These are phyloP conservation scores for Martes flavigula DNA, from an alignment of 2,797 vertebrate genomes.

Conservation along the genomic window DNA sequence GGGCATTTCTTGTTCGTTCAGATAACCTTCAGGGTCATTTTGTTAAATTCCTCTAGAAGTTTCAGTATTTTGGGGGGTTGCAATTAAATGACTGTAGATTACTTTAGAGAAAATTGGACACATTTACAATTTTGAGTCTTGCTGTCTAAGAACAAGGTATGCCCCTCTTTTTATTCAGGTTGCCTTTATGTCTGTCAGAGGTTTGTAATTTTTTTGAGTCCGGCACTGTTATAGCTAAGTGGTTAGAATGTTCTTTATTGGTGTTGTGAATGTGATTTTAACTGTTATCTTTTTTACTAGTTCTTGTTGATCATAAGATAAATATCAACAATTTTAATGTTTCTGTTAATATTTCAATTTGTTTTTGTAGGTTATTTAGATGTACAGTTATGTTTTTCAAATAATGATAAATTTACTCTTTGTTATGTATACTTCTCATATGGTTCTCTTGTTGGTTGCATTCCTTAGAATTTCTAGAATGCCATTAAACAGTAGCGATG, in stretches of 20 bases:
- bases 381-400: not conserved
- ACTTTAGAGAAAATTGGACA: not conserved
- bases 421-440: not conserved
- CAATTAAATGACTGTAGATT: not conserved
- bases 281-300: not conserved
- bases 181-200: not conserved
- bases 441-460: not conserved
- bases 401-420: not conserved
- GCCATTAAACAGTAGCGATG: not conserved
- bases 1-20: not conserved
- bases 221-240: not conserved
- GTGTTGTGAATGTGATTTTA: not conserved
- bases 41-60: not conserved
- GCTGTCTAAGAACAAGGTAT: not conserved
- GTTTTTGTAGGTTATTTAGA: not conserved
- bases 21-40: not conserved
- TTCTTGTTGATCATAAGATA: not conserved
- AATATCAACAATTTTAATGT: not conserved
- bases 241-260: not conserved
- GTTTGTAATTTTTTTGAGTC: not conserved
- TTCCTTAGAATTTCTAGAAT: not conserved
- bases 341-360: not conserved
- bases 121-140: not conserved
- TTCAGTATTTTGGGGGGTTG: not conserved
- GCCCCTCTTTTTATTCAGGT: not conserved